Evolutionary conservation across 2,888 invertebrate species (phyloP).

Genomic region (Thysanoteuthis rhombus): DNA sequence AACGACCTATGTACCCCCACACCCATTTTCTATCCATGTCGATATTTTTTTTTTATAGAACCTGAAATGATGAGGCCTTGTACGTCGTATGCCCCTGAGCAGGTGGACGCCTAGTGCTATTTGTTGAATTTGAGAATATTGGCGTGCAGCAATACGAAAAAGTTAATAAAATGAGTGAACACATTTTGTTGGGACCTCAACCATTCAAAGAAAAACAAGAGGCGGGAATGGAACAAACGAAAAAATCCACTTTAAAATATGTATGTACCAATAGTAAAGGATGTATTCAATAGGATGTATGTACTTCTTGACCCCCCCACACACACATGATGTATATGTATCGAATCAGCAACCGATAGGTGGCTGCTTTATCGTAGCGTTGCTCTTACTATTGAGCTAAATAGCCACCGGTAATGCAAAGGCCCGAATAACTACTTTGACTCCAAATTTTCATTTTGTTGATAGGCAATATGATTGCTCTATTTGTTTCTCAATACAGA

Average conservation of each 20-base stretch:
- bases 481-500: too few species aligned
- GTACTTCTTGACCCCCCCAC: background rate
- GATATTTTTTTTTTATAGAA: background rate
- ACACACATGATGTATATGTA: too few species aligned
- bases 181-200: background rate
- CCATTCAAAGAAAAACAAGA: background rate
- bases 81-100: background rate
- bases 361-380: too few species aligned
- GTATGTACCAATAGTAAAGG: background rate
- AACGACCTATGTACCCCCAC: too few species aligned
- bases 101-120: background rate
- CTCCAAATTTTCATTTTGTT: too few species aligned
- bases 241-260: background rate
- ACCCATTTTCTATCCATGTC: too few species aligned
- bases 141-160: background rate
- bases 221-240: background rate
- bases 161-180: slow-evolving; percentile 12
- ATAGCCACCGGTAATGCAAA: too few species aligned
- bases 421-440: too few species aligned
- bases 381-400: too few species aligned
- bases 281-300: background rate
- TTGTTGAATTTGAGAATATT: background rate
- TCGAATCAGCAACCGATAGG: too few species aligned
- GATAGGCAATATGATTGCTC: too few species aligned
- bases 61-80: background rate